phyloP scores from a whole-genome alignment of 64 coral and sea anemone genomes.

The Actinia tenebrosa region DNA sequence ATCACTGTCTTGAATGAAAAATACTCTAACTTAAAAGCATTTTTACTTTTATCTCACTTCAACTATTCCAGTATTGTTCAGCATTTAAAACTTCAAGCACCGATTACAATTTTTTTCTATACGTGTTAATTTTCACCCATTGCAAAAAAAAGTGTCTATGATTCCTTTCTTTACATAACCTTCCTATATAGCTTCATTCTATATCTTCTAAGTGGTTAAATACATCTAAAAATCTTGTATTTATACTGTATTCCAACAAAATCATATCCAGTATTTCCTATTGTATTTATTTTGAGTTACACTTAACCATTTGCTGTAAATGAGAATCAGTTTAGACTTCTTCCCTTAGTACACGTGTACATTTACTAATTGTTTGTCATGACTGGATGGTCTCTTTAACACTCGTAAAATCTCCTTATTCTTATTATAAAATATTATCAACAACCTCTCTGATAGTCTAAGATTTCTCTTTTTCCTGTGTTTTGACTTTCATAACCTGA shows the following conservation, averaged over 20 bases:
- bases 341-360: not conserved
- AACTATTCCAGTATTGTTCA: not conserved
- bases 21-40: not conserved
- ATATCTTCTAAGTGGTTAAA: not conserved
- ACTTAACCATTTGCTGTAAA: not conserved
- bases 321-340: not conserved
- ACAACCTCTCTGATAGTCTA: too few species aligned
- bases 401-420: not conserved
- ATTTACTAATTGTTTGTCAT: not conserved
- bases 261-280: not conserved
- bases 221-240: not conserved
- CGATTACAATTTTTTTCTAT: not conserved
- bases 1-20: not conserved
- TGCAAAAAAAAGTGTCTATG: not conserved
- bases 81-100: not conserved
- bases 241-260: not conserved
- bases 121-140: conserved; percentile 8
- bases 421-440: not conserved
- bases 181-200: not conserved
- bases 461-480: too few species aligned
- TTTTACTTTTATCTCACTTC: not conserved
- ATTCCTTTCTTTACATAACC: not conserved
- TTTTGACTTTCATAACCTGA: too few species aligned
- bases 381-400: not conserved
- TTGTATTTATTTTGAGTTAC: not conserved